These are phyloP conservation scores for Melanotaenia maccullochi DNA, from an alignment of 2,797 vertebrate genomes.

Conservation along the genomic window DNA sequence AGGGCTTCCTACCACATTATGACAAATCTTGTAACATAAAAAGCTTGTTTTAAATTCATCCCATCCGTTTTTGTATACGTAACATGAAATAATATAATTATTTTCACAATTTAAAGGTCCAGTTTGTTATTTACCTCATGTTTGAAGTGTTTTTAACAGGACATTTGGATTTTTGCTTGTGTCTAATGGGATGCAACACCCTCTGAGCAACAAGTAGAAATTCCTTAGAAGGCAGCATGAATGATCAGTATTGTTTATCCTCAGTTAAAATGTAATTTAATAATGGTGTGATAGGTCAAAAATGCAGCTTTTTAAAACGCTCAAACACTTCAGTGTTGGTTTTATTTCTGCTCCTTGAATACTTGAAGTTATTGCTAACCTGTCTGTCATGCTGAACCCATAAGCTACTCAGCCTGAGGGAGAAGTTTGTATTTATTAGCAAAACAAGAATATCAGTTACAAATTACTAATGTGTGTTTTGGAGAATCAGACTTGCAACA, in stretches of 20 bases:
- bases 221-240: constrained; percentile 3
- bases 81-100: background rate
- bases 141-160: background rate
- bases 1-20: background rate
- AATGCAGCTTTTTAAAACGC: constrained; percentile 32
- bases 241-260: constrained; percentile 25
- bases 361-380: constrained; percentile 59
- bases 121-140: constrained; percentile 1
- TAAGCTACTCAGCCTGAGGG: constrained; percentile 22
- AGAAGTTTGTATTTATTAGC: constrained; percentile 39
- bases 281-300: background rate
- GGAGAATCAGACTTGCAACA: background rate
- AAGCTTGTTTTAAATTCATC: background rate
- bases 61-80: background rate
- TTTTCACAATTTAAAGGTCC: background rate
- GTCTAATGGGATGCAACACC: background rate
- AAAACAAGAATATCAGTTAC: constrained; percentile 5
- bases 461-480: constrained; percentile 1
- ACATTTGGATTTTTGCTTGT: background rate
- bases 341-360: constrained; percentile 52
- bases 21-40: background rate
- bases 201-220: constrained; percentile 4
- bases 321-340: constrained; percentile 20
- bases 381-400: constrained; percentile 30
- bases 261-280: constrained; percentile 11